Percentiles rank a stretch among this genome's conserved stretches.
Conservation (phyloP, 2,797 vertebrate genomes). For the Crenichthys baileyi region DNA sequence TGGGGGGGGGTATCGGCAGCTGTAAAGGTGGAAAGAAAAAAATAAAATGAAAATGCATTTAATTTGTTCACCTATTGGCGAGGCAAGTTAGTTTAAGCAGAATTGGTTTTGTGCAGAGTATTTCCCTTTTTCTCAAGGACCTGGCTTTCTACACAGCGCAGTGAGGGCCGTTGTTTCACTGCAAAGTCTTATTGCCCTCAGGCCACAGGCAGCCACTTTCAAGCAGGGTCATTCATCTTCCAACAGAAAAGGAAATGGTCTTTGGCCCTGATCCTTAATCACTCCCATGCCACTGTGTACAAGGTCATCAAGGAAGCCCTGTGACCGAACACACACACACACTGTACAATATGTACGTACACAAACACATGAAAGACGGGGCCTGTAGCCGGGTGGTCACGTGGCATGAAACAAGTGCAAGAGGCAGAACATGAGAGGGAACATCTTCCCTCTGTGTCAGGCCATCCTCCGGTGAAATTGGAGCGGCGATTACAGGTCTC, state of each 20-base stretch:
- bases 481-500: conserved; percentile 40
- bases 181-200: conserved; percentile 79
- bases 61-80: conserved; percentile 62
- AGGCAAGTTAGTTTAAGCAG: conserved; percentile 59
- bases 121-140: conserved; percentile 73
- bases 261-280: conserved; percentile 82
- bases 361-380: not conserved
- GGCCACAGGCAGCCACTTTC: conserved; percentile 78
- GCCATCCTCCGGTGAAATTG: conserved; percentile 48
- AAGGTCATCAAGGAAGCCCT: conserved; percentile 79
- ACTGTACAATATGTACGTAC: not conserved
- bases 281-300: conserved; percentile 75
- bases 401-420: conserved; percentile 12
- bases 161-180: conserved; percentile 70
- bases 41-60: conserved; percentile 63
- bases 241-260: conserved; percentile 78
- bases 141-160: conserved; percentile 64
- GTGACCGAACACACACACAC: conserved; percentile 43
- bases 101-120: conserved; percentile 59
- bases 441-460: conserved; percentile 23
- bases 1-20: conserved; percentile 20
- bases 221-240: conserved; percentile 83
- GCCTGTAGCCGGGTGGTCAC: not conserved
- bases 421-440: conserved; percentile 8
- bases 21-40: conserved; percentile 15